Evolutionary conservation across 2,113 vertebrate genomes (phyloP), one percentile per base, ranked within the genome.

Genomic region (Rhagologus leucostigma): DNA sequence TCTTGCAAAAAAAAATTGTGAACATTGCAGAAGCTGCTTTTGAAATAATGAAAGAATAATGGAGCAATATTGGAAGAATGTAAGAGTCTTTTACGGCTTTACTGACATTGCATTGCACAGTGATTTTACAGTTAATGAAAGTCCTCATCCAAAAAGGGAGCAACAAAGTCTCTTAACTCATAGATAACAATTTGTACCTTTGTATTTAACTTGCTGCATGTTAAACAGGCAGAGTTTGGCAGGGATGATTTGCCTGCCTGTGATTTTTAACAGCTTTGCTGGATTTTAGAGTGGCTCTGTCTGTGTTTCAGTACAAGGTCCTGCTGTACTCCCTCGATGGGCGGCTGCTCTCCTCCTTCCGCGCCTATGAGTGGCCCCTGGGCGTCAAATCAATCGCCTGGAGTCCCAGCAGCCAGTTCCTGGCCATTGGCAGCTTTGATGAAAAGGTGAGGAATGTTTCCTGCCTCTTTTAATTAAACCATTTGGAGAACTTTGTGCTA

Each of bases 401-500:
- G 99, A 99, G 99, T 87, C 99, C 99, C 95, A 99, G 99, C 98
- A 99, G 99, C 49, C 99, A 99, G 82, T 99, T 99, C 96, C 97
- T 99, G 96, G 99, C 99, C 1, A 94, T 99, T 10, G 99, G 99
- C 69, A 99, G 99, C 98, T 99, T 98, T 13, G 99, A 99, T 59
- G 99, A 99, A 85, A 99, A 99, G 98, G 99, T 99, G 76, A 78
- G 71, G 70, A 16, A 3, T 74, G 17, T 42, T 84, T 80, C 55
- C 64, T 65, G 22, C 42, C 21, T 68, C 24, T 53, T 42, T 42
- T 12, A 13, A 13, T 14, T 26, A 7, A 77, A 24, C 13, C 24
- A 7, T 12, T 4, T 47, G 32, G 15, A 32, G 83, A 30, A 16
- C 22, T 57, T 70, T 30, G 42, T 42, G 11, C 2, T 67, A 19